Conservation (phyloP, 2,888 invertebrate species). For the Bembecia ichneumoniformis region DNA sequence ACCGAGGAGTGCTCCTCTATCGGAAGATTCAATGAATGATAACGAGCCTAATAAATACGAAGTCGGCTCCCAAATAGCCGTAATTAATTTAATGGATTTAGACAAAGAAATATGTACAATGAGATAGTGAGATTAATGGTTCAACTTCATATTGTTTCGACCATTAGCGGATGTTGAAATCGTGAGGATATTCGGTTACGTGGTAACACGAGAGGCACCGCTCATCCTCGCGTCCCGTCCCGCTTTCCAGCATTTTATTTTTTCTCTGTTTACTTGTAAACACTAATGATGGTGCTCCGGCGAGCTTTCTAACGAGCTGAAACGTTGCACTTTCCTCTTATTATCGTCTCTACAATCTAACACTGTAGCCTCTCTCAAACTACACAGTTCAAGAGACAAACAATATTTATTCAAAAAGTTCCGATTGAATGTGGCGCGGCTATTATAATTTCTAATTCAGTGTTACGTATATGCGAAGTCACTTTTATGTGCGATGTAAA, state of each 20-base stretch:
- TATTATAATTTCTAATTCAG: slow-evolving; percentile 22
- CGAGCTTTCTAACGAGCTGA: slow-evolving; percentile 46
- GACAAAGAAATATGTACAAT: slow-evolving; percentile 70
- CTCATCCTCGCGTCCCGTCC: slow-evolving; percentile 15
- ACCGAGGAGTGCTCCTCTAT: slow-evolving; percentile 43
- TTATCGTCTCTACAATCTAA: slow-evolving; percentile 49
- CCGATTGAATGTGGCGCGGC: slow-evolving; percentile 1
- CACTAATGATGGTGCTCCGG: slow-evolving; percentile 52
- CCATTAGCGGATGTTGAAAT: slow-evolving; percentile 36
- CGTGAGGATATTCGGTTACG: slow-evolving; percentile 19
- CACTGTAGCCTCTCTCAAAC: slow-evolving; percentile 3
- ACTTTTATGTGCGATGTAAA: slow-evolving; percentile 8
- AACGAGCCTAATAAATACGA: slow-evolving; percentile 70
- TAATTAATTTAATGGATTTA: slow-evolving; percentile 73
- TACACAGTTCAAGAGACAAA: background rate
- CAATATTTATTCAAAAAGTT: background rate
- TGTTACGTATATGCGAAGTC: slow-evolving; percentile 14
- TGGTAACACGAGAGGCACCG: slow-evolving; percentile 7
- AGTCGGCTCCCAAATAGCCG: slow-evolving; percentile 63
- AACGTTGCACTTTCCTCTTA: slow-evolving; percentile 45
- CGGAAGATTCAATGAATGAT: slow-evolving; percentile 70
- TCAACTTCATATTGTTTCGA: slow-evolving; percentile 46
- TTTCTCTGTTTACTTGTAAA: slow-evolving; percentile 43
- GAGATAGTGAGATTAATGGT: slow-evolving; percentile 67
- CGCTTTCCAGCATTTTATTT: slow-evolving; percentile 27